Evolutionary conservation across 2,113 vertebrate species (phyloP), one percentile per base, ranked within the genome.

Genomic region (Rhea americana): DNA sequence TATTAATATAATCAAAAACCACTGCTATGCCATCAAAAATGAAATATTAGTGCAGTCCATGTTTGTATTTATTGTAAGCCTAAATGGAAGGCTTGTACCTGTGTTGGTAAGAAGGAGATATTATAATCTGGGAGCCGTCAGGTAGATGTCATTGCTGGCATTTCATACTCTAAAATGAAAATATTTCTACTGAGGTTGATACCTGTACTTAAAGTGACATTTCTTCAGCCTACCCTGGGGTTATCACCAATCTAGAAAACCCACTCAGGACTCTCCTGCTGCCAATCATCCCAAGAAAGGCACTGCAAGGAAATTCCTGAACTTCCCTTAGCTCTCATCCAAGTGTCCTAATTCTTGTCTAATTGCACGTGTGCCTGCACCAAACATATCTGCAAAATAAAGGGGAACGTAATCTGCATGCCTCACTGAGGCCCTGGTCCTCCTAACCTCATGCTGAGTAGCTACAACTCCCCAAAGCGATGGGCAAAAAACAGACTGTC

Each of bases 1-100:
- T 90, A 96, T 96, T 94, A 93, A 95, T 94, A 95, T 61, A 94
- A 94, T 91, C 90, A 96, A 95, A 95, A 92, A 67, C 71, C 93
- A 93, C 3, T 3, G 86, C 90, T 91, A 68, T 39, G 85, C 93
- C 94, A 93, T 89, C 94, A 93, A 74, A 91, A 95, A 94, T 81
- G 89, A 95, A 96, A 94, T 90, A 96, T 89, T 91, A 81, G 82
- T 43, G 90, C 93, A 82, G 77, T 56, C 93, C 70, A 9, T 45
- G 81, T 89, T 94, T 82, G 74, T 93, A 74, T 94, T 92, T 91
- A 92, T 95, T 90, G 90, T 89, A 50, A 94, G 85, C 86, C 89
- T 95, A 82, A 96, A 94, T 90, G 80, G 93, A 82, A 96, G 89
- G 73, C 80, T 95, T 51, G 82, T 85, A 93, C 94, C 84, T 56